Base-by-base conservation (phyloP, 2,888 invertebrate genomes). In the Leucophenga maculata region DNA sequence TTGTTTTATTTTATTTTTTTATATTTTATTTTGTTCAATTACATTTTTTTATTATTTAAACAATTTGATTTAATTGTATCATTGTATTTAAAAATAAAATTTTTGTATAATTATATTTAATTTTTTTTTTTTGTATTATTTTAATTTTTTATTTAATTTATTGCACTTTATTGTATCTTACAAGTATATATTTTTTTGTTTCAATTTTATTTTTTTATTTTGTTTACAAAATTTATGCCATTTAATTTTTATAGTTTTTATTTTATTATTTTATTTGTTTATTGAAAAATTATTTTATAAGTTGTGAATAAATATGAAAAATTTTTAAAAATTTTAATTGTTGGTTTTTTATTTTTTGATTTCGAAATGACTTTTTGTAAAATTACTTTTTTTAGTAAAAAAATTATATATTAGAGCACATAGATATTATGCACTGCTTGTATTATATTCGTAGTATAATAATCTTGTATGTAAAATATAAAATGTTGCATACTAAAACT, bases 111-210 rank as follows among this genome's bases (percentile, higher is more conserved):
- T n/a, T n/a, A n/a, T 62, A 32, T 64, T 54, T 57, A 13, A 57
- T 68, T 57, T 62, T 68, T n/a, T 59, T 62, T 68, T n/a, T 59
- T 71, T 62, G 69, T 64, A 48, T 48, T 50, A 55, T 70, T 71
- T 60, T 66, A 39, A 44, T 66, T 68, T 71, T 68, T 72, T 75
- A 74, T 65, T 57, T 54, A 18, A 39, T 39, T 55, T 67, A 54
- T 57, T 55, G 32, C 59, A 59, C 69, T 69, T 73, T 8, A 69
- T 59, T 67, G 68, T 67, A 65, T 44, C 26, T 62, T 60, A 67
- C 22, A 50, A 39, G 55, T 78, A 80, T 73, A 72, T 72, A 67
- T 73, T 68, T 65, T 76, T 76, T 52, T 70, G 54, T 68, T 55
- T 67, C 62, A 62, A 70, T 73, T 70, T n/a, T n/a, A n/a, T 70